phyloP scores from a whole-genome alignment of 2,888 invertebrate species.

The Drosophila melanosoma region DNA sequence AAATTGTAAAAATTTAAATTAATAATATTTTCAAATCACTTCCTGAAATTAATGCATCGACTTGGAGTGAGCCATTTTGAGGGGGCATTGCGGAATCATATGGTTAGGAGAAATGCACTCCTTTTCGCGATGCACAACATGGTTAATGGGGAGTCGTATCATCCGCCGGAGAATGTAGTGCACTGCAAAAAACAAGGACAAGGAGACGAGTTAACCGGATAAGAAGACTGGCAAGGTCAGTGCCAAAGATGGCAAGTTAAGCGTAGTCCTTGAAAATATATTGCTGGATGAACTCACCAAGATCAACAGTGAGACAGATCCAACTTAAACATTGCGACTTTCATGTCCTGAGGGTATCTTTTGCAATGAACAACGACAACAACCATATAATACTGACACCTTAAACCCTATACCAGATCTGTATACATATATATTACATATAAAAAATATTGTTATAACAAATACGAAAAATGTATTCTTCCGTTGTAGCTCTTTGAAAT shows the following conservation, averaged over 20 bases:
- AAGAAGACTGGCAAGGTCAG: background rate
- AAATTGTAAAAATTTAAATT: background rate
- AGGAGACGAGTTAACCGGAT: background rate
- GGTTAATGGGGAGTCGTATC: background rate
- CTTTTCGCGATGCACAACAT: background rate
- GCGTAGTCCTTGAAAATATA: constrained; percentile 90
- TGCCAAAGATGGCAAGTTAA: constrained; percentile 2
- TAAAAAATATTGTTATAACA: background rate
- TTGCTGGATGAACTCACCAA: constrained; percentile 97
- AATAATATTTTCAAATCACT: background rate
- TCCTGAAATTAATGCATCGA: constrained; percentile 17
- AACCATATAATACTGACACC: too few species aligned
- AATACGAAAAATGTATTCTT: background rate
- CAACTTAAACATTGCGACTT: constrained; percentile 96
- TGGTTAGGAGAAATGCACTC: background rate
- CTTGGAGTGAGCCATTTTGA: constrained; percentile 10
- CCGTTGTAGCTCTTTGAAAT: background rate
- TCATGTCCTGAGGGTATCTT: constrained; percentile 99
- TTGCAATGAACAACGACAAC: constrained; percentile 99
- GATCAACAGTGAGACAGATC: constrained; percentile 97
- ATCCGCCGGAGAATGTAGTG: background rate
- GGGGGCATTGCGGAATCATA: background rate
- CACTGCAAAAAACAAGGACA: constrained; percentile 3
- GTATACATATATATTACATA: background rate
- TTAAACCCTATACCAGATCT: background rate